Percentiles rank a stretch among this genome's conserved stretches.
These are phyloP conservation scores for Paratilapia polleni DNA, from an alignment of 2,113 vertebrate genomes.

Conservation along the genomic window DNA sequence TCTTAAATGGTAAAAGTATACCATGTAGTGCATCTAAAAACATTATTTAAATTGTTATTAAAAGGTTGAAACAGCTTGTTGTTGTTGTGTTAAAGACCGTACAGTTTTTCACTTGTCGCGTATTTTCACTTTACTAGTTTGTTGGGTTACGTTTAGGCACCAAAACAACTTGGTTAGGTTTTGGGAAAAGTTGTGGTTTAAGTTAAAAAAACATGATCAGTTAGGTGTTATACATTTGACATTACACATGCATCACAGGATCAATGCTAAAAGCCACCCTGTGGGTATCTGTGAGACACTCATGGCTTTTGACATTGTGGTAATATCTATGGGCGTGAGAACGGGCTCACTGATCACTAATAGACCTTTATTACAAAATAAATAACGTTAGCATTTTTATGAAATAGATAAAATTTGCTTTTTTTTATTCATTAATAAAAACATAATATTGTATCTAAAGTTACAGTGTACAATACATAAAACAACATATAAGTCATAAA, in stretches of 20 bases:
- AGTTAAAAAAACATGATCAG: background rate
- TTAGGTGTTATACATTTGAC: background rate
- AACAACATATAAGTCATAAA: background rate
- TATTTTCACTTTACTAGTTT: background rate
- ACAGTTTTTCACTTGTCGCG: background rate
- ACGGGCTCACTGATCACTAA: background rate
- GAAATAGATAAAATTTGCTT: too few species aligned
- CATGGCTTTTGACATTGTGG: background rate
- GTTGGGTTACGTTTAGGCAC: background rate
- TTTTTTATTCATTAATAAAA: too few species aligned
- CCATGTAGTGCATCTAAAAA: background rate
- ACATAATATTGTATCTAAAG: background rate
- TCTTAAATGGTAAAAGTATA: background rate
- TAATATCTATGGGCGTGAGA: background rate
- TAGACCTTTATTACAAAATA: background rate
- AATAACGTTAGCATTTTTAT: too few species aligned
- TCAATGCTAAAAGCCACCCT: background rate
- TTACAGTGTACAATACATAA: background rate
- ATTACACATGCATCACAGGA: background rate
- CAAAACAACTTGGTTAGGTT: background rate
- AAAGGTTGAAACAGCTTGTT: background rate
- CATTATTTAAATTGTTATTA: background rate
- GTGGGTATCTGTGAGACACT: background rate
- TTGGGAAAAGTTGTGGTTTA: background rate
- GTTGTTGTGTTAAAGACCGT: too few species aligned